phyloP scores from a whole-genome alignment of 2,797 vertebrate species.

The Onychomys leucogaster region DNA sequence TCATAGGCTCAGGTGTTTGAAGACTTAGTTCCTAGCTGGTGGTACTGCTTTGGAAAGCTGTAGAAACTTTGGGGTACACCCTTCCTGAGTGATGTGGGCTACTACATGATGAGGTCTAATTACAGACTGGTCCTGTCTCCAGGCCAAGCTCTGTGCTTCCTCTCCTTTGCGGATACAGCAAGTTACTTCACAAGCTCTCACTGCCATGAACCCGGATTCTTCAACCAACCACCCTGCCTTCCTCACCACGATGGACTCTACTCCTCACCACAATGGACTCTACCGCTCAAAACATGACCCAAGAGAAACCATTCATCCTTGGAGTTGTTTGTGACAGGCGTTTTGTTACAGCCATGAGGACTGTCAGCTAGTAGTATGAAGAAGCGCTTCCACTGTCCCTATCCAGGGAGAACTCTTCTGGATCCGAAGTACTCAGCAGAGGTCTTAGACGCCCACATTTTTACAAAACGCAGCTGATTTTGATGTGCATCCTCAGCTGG shows the following conservation, averaged over 20 bases:
- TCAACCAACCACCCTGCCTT: no score
- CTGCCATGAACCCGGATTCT: no score
- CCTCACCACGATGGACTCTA: no score
- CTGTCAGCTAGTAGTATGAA: not conserved
- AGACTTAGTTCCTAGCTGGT: not conserved
- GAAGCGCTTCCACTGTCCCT: no score
- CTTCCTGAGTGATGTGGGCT: not conserved
- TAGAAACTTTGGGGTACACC: not conserved
- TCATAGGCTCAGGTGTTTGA: not conserved
- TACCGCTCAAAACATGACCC: not conserved
- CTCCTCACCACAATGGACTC: no score
- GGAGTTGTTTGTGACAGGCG: not conserved
- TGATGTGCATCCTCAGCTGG: not conserved
- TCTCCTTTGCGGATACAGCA: not conserved
- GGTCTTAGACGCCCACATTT: not conserved
- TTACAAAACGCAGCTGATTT: not conserved
- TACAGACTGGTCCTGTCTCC: not conserved
- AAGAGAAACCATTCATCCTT: not conserved
- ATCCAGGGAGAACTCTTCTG: not conserved
- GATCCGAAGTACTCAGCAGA: not conserved
- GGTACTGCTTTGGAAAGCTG: not conserved
- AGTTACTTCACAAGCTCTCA: not conserved
- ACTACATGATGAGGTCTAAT: not conserved
- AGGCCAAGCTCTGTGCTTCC: not conserved
- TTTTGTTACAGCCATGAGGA: not conserved